Evolutionary conservation across 2,113 vertebrate genomes (phyloP).

Genomic region (Ciconia boyciana): DNA sequence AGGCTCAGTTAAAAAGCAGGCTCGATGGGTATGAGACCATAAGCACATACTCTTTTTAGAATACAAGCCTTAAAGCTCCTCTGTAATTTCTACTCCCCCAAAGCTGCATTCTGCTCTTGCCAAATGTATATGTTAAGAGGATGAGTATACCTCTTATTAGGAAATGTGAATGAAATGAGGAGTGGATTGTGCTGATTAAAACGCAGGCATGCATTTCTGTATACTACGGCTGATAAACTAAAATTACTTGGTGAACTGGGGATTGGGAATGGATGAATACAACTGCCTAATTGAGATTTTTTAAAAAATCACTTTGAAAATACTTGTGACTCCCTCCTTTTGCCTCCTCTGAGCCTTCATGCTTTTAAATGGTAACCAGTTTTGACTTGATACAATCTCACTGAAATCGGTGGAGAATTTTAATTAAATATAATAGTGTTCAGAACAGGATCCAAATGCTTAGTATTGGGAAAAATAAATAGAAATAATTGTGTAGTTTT

Average conservation of each 20-base stretch:
- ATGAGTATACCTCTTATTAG: not conserved
- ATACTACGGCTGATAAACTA: not conserved
- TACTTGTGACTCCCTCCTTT: not conserved
- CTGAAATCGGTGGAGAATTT: not conserved
- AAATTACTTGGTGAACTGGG: not conserved
- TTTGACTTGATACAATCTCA: not conserved
- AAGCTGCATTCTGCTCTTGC: not conserved
- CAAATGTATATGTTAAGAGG: not conserved
- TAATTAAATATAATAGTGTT: not conserved
- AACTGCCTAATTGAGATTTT: not conserved
- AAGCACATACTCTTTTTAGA: not conserved
- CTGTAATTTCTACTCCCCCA: not conserved
- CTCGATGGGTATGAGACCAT: not conserved
- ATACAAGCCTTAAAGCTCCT: not conserved
- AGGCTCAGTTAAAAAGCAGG: slow-evolving; percentile 18
- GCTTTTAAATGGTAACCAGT: not conserved
- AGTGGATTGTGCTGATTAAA: not conserved
- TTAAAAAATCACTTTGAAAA: not conserved
- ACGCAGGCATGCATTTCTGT: not conserved
- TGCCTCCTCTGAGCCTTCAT: not conserved
- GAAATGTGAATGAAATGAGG: not conserved
- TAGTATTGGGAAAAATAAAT: not conserved
- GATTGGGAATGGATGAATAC: not conserved
- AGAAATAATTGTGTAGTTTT: not conserved
- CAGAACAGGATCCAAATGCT: not conserved